Evolutionary conservation across 2,888 invertebrate species (phyloP).

Genomic region (Neoscelio sp.): DNA sequence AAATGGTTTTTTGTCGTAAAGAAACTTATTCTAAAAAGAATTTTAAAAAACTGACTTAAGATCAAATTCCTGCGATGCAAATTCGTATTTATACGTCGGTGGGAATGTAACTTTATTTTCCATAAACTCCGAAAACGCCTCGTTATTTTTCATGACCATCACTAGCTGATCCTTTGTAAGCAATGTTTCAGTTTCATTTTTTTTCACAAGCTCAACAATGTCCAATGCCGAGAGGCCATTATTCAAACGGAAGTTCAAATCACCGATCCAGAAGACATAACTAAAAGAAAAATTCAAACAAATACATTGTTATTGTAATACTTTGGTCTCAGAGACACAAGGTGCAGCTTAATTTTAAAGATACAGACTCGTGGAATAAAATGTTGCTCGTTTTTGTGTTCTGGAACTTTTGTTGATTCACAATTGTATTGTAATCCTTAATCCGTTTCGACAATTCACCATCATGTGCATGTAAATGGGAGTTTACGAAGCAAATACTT

Average conservation of each 20-base stretch:
- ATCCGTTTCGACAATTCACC: constrained; percentile 93
- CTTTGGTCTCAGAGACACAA: constrained; percentile 6
- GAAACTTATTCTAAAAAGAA: background rate
- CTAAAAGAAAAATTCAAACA: constrained; percentile 83
- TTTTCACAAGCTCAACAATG: constrained; percentile 87
- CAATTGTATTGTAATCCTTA: constrained; percentile 93
- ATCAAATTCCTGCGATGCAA: constrained; percentile 91
- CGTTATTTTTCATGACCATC: constrained; percentile 88
- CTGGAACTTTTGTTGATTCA: constrained; percentile 92
- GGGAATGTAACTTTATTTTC: constrained; percentile 91
- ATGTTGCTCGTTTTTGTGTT: constrained; percentile 92
- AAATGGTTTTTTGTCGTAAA: background rate
- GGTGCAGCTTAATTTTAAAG: constrained; percentile 16
- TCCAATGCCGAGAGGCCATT: constrained; percentile 86
- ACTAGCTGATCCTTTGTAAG: constrained; percentile 91
- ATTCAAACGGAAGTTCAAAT: constrained; percentile 93
- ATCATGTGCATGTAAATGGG: constrained; percentile 96
- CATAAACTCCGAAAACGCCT: constrained; percentile 92
- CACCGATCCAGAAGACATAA: constrained; percentile 96
- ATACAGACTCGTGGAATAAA: constrained; percentile 92
- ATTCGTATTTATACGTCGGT: constrained; percentile 94
- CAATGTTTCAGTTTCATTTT: constrained; percentile 87
- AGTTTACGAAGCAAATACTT: constrained; percentile 94
- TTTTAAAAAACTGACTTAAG: constrained; percentile 86
- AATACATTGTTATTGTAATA: constrained; percentile 26